Percentiles rank a stretch among this genome's conserved stretches.
Conservation (phyloP, 2,797 vertebrate genomes). For the Distichodus sexfasciatus region DNA sequence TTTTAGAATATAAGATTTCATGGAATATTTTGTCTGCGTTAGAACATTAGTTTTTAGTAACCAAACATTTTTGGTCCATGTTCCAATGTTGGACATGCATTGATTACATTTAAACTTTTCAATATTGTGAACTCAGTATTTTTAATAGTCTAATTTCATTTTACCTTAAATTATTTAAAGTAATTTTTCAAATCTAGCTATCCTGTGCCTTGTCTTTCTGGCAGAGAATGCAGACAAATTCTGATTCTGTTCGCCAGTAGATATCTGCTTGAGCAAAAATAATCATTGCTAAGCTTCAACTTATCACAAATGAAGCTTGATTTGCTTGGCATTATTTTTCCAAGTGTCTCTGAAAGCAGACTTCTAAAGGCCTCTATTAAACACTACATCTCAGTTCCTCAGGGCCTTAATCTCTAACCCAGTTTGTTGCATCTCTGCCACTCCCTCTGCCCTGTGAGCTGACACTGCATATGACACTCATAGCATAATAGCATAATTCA, state of each 20-base stretch:
- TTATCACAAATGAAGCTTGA: constrained; percentile 7
- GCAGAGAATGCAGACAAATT: neutral
- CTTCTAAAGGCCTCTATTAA: constrained; percentile 8
- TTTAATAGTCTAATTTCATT: neutral
- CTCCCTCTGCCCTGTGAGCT: constrained; percentile 14
- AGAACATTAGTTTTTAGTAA: too few relatives aligned
- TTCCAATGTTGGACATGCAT: constrained; percentile 6
- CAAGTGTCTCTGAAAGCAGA: constrained; percentile 1
- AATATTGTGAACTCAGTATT: too few relatives aligned
- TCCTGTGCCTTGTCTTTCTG: neutral
- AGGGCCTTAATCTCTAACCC: constrained; percentile 1
- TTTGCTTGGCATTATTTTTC: constrained; percentile 10
- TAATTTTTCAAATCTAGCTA: too few relatives aligned
- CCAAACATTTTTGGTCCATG: too few relatives aligned
- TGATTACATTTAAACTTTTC: neutral
- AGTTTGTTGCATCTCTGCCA: constrained; percentile 12
- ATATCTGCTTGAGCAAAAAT: constrained; percentile 7
- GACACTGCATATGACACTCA: constrained; percentile 1
- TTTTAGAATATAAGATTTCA: too few relatives aligned
- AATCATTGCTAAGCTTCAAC: constrained; percentile 16
- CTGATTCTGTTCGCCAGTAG: neutral
- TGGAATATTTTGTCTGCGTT: too few relatives aligned
- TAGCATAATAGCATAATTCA: constrained; percentile 7
- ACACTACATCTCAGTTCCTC: neutral
- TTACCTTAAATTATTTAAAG: too few relatives aligned